Conservation (phyloP, 2,888 invertebrate genomes). For the Cordilura impudica region DNA sequence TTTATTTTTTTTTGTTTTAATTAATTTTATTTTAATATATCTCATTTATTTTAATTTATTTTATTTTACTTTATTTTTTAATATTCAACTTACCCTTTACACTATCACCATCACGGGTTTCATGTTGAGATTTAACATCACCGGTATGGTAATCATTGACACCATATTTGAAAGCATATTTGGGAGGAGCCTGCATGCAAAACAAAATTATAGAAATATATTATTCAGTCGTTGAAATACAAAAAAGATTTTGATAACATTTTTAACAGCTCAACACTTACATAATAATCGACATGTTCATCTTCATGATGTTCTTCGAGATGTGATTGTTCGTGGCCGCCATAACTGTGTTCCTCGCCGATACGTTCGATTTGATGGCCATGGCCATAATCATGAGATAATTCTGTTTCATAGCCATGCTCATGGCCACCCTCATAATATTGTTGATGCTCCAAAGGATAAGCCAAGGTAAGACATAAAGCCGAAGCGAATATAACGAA, state of each 20-base stretch:
- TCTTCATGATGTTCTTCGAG: slow-evolving; percentile 76
- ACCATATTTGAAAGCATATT: slow-evolving; percentile 80
- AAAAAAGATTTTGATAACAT: background rate
- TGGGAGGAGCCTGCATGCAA: slow-evolving; percentile 83
- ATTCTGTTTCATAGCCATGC: slow-evolving; percentile 71
- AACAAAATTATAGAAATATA: slow-evolving; percentile 1
- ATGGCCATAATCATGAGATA: slow-evolving; percentile 66
- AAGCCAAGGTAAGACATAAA: slow-evolving; percentile 75
- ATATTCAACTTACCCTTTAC: slow-evolving; percentile 80
- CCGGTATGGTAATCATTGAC: slow-evolving; percentile 80
- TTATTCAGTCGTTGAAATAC: background rate
- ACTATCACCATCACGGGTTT: slow-evolving; percentile 82
- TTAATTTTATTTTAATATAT: too few species aligned
- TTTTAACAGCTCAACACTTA: too few species aligned
- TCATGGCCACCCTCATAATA: slow-evolving; percentile 72
- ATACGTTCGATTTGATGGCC: slow-evolving; percentile 73
- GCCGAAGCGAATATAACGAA: slow-evolving; percentile 77
- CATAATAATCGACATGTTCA: slow-evolving; percentile 83
- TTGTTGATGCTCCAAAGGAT: slow-evolving; percentile 76
- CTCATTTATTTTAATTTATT: too few species aligned
- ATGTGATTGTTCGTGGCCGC: slow-evolving; percentile 66
- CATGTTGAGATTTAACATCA: slow-evolving; percentile 83
- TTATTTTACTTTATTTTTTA: too few species aligned
- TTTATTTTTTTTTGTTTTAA: too few species aligned
- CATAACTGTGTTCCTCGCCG: slow-evolving; percentile 68